Base-by-base conservation (phyloP, 2,888 invertebrate genomes). In the Amphimallon solstitiale region DNA sequence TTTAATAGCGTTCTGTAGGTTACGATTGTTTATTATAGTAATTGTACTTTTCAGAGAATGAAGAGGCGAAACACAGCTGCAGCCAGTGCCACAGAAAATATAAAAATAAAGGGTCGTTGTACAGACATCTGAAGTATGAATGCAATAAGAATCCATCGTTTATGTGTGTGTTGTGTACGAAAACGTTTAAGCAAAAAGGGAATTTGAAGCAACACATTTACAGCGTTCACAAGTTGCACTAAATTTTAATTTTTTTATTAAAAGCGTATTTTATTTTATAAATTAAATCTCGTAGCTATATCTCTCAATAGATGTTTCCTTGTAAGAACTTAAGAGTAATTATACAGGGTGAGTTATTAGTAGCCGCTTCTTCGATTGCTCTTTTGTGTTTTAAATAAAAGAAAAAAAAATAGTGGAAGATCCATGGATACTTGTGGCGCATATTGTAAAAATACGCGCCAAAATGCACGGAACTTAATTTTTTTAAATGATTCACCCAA, bases 81-180 rank as follows among this genome's bases (percentile, higher is more conserved):
- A 51, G 37, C 10, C 68, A 68, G 35, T 72, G 72, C 59, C 43
- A 56, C 5, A 63, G 67, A 63, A 59, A 40, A 15, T 72, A 71
- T 49, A 70, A 67, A 49, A 66, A 70, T 45, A 72, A 66, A 37
- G 63, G 43, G 3, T 69, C 71, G 46, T 63, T 71, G 19, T 65
- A 62, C 38, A 63, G 67, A 52, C 71, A 66, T 40, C 54, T 66
- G 40, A 63, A 66, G 14, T 66, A 66, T 49, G 66, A 66, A 63
- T 66, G 66, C 52, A 63, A 63, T 63, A 63, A 63, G 34, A 63
- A 37, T 23, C 66, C 66, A 14, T 49, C 54, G 10, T 66, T 66
- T 56, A 45, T 43, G 23, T 66, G 66, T 38, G 34, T 14, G 2
- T 56, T 63, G 17, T 66, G 66, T 34, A 12, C 29, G 29, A 66